These are phyloP conservation scores for Phyllostomus hastatus DNA, from an alignment of 2,113 vertebrate species.

Conservation along the genomic window DNA sequence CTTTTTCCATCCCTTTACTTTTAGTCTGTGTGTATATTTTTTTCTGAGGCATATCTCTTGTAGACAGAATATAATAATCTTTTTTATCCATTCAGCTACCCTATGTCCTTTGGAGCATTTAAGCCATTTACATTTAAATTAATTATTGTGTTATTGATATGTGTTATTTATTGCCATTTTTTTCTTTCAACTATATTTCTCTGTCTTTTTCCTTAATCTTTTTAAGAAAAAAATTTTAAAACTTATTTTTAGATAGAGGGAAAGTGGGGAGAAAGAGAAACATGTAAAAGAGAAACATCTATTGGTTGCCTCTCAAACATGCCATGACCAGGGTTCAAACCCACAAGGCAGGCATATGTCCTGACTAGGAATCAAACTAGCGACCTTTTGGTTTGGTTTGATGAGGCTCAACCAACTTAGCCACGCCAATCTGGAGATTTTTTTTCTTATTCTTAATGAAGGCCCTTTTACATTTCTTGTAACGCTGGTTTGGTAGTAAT, in stretches of 20 bases:
- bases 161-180: neutral
- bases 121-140: neutral
- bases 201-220: too few relatives aligned
- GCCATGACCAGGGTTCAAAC: too few relatives aligned
- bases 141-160: neutral
- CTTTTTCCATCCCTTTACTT: neutral
- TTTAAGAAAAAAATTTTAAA: too few relatives aligned
- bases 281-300: too few relatives aligned
- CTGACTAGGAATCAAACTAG: too few relatives aligned
- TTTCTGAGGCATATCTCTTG: neutral
- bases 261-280: too few relatives aligned
- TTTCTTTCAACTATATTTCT: neutral
- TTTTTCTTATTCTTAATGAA: neutral
- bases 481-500: neutral
- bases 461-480: neutral
- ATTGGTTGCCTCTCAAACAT: too few relatives aligned
- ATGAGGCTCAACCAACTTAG: too few relatives aligned
- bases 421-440: too few relatives aligned
- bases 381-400: too few relatives aligned
- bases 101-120: neutral
- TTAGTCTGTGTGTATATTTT: neutral
- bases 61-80: neutral
- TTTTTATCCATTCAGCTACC: neutral
- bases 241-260: too few relatives aligned
- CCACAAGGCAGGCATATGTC: too few relatives aligned